phyloP scores from a whole-genome alignment of 2,797 vertebrate genomes.

The Sebastes hopkinsi region DNA sequence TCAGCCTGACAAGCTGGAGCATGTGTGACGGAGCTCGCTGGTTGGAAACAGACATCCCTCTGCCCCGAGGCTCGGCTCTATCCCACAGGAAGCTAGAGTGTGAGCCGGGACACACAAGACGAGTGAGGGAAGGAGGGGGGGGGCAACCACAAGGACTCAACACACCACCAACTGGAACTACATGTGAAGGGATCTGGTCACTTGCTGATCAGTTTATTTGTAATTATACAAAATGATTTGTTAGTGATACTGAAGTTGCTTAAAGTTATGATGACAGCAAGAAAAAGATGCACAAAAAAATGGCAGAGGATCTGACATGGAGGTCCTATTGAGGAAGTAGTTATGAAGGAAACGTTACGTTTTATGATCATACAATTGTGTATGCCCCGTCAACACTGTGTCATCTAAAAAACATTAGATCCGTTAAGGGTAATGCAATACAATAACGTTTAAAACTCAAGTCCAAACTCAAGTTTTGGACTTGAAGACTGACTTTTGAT shows the following conservation, averaged over 20 bases:
- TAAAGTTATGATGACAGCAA: background rate
- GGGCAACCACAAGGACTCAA: conserved; percentile 22
- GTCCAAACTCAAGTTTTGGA: background rate
- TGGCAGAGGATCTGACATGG: background rate
- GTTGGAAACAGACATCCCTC: conserved; percentile 69
- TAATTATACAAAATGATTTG: background rate
- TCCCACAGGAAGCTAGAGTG: conserved; percentile 79
- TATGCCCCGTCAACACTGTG: background rate
- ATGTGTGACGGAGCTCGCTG: conserved; percentile 67
- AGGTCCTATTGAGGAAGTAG: no score
- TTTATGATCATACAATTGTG: background rate
- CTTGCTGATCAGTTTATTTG: background rate
- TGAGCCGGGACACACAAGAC: conserved; percentile 73
- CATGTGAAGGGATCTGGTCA: background rate
- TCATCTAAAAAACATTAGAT: background rate
- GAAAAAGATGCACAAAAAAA: background rate
- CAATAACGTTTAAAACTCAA: background rate
- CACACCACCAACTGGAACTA: conserved; percentile 21
- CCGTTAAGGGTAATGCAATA: background rate
- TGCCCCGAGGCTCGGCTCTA: conserved; percentile 69
- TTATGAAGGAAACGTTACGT: background rate
- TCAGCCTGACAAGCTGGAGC: conserved; percentile 73
- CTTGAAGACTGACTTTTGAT: background rate
- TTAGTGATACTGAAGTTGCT: background rate
- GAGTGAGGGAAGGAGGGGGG: conserved; percentile 10